Evolutionary conservation across 2,113 vertebrate genomes (phyloP).

Genomic region (Aldabrachelys gigantea): DNA sequence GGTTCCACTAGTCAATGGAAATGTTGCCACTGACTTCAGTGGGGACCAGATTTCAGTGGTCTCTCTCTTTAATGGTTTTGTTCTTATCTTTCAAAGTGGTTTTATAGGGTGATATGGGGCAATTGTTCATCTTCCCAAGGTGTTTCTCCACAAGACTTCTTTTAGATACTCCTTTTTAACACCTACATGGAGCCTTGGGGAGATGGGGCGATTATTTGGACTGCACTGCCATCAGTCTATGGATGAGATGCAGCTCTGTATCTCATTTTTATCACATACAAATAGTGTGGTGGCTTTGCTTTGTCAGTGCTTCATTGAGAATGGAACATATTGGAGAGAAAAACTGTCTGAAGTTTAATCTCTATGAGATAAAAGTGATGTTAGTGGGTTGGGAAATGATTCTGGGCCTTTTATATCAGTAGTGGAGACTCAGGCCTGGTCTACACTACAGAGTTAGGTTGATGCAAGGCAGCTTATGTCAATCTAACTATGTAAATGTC

Average conservation of each 20-base stretch:
- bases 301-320: background rate
- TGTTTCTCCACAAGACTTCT: background rate
- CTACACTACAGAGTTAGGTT: background rate
- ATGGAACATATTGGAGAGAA: background rate
- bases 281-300: background rate
- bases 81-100: background rate
- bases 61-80: background rate
- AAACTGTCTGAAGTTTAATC: background rate
- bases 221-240: background rate
- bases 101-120: background rate
- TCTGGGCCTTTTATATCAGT: background rate
- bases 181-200: background rate
- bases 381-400: background rate
- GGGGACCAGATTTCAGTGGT: background rate
- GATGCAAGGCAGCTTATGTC: no score
- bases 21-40: no score
- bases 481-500: no score
- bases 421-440: background rate
- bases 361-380: background rate
- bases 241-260: background rate
- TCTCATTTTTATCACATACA: background rate
- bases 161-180: background rate
- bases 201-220: background rate
- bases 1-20: no score
- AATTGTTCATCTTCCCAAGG: background rate